These are phyloP conservation scores for Brachyistius frenatus DNA, from an alignment of 2,113 vertebrate genomes.

Conservation along the genomic window DNA sequence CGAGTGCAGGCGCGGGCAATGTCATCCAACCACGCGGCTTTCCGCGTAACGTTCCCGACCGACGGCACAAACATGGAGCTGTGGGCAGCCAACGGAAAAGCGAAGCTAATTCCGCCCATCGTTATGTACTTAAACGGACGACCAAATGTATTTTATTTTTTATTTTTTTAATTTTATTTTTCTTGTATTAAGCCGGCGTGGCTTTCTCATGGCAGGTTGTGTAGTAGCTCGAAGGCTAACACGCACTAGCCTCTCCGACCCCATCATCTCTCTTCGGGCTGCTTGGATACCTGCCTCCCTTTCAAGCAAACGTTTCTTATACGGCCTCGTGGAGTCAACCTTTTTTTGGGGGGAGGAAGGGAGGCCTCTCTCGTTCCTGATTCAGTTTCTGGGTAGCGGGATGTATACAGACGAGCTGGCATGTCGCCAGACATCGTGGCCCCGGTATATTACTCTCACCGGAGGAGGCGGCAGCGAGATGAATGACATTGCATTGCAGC, in stretches of 20 bases:
- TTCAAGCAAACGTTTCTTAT: too few relatives aligned
- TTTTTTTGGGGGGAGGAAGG: not conserved
- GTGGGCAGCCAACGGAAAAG: not conserved
- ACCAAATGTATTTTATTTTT: fast-evolving
- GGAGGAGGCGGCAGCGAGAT: conserved; percentile 1
- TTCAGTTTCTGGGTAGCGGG: conserved; percentile 60
- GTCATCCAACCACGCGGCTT: not conserved
- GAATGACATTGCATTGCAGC: conserved; percentile 34
- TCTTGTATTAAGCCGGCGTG: not conserved
- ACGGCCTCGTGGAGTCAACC: not conserved
- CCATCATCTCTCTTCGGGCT: not conserved
- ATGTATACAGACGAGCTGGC: conserved; percentile 18
- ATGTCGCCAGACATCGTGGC: conserved; percentile 44
- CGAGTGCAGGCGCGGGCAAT: conserved; percentile 7
- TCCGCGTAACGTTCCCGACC: not conserved
- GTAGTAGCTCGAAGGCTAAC: conserved; percentile 28
- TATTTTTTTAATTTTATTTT: fast-evolving
- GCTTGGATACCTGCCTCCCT: not conserved
- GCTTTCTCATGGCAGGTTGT: conserved; percentile 28
- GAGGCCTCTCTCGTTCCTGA: conserved; percentile 33
- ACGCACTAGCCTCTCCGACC: conserved; percentile 13
- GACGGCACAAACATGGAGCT: not conserved
- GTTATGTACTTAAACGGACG: not conserved
- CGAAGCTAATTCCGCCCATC: fast-evolving
- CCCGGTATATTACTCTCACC: not conserved